phyloP scores from a whole-genome alignment of 1,140 invertebrate genomes.

The Leptopilina boulardi region DNA sequence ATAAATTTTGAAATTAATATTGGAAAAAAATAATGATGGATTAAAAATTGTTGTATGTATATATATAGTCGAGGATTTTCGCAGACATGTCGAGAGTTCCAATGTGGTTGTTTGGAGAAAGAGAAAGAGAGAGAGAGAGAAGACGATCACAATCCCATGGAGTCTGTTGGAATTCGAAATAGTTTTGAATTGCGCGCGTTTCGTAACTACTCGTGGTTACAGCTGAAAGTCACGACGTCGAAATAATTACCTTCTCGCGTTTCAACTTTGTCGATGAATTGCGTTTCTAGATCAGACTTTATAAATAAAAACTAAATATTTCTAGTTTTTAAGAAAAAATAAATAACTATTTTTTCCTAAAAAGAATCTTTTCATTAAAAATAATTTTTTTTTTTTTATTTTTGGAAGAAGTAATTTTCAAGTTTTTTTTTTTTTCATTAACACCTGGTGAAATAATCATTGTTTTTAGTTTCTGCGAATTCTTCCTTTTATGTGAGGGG shows the following conservation, averaged over 20 bases:
- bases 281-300: not conserved
- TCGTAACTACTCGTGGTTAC: not conserved
- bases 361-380: too few species aligned
- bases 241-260: conserved; percentile 13
- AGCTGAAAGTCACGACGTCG: conserved; percentile 20
- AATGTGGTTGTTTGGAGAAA: not conserved
- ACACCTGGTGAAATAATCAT: too few species aligned
- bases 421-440: not conserved
- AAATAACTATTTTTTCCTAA: too few species aligned
- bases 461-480: not conserved
- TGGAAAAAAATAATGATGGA: too few species aligned
- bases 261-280: conserved; percentile 1
- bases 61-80: not conserved
- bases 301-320: not conserved
- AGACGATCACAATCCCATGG: conserved; percentile 9
- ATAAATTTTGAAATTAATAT: too few species aligned
- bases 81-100: not conserved
- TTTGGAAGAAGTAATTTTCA: too few species aligned
- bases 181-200: conserved; percentile 27
- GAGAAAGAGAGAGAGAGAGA: not conserved
- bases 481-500: not conserved
- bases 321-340: too few species aligned
- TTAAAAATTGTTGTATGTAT: not conserved
- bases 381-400: not conserved
- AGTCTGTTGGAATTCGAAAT: conserved; percentile 22